Evolutionary conservation across 2,797 vertebrate genomes (phyloP).

Genomic region (Melopsittacus undulatus): DNA sequence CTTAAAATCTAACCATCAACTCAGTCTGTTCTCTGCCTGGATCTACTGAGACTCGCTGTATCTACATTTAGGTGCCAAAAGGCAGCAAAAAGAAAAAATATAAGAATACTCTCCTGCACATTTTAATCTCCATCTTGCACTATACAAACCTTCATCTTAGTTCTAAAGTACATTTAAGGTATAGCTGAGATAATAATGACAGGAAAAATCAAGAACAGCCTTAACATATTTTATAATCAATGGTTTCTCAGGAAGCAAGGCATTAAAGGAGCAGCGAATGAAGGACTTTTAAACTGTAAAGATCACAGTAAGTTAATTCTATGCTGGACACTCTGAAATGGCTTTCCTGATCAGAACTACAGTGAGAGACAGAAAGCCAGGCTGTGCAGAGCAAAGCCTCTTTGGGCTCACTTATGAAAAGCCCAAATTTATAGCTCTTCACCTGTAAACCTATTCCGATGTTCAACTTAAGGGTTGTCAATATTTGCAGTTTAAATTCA

Average conservation of each 20-base stretch:
- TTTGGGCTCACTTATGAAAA: conserved; percentile 18
- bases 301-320: conserved; percentile 22
- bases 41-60: neutral
- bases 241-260: neutral
- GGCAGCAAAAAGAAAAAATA: neutral
- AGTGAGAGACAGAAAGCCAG: neutral
- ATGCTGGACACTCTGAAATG: neutral
- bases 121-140: neutral
- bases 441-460: neutral
- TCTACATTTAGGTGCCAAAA: neutral
- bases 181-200: neutral
- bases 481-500: conserved; percentile 17
- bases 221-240: conserved; percentile 6
- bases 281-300: conserved; percentile 8
- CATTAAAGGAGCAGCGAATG: neutral
- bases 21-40: neutral
- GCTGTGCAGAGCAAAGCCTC: neutral
- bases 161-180: neutral
- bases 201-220: neutral
- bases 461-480: neutral
- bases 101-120: neutral
- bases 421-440: neutral
- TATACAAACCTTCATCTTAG: neutral
- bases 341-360: neutral
- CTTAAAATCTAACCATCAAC: neutral